Evolutionary conservation across 2,113 vertebrate genomes (phyloP), one percentile per base, ranked within the genome.

Genomic region (Nansenia antarctica): DNA sequence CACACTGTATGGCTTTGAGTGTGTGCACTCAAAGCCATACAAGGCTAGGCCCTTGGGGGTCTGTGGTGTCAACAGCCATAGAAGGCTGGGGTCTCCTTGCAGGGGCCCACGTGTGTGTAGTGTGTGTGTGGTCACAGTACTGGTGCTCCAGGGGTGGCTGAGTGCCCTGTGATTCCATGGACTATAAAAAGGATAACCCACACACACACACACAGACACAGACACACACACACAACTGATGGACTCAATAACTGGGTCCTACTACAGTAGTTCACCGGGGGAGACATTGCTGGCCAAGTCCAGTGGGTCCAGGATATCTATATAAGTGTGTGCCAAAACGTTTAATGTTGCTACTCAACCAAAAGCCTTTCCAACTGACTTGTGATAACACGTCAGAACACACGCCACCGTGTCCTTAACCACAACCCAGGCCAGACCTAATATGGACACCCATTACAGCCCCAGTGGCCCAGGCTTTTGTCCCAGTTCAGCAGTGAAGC

Each of bases 11-110:
- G n/a, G n/a, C n/a, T n/a, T n/a, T n/a, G n/a, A n/a, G n/a, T n/a
- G n/a, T n/a, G n/a, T n/a, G n/a, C n/a, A n/a, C n/a, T n/a, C n/a
- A n/a, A n/a, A n/a, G n/a, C n/a, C n/a, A n/a, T 0, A 18, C 14
- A 47, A 32, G 64, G 58, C 12, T 64, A 9, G 27, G 35, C 49
- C 67, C 67, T 45, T 30, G 55, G 47, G 72, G 70, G 60, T 34
- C 57, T 29, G 42, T 67, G 73, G 32, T 72, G 74, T 72, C 30
- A 65, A 70, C 57, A 73, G 27, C 89, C 86, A 89, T 87, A 91
- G 83, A 91, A 87, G 90, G 90, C 71, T 79, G 75, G 79, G 76
- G 79, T 82, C 84, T 76, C 59, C 52, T 55, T 39, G 64, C 62
- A 67, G 37, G 37, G 78, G 71, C 65, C 69, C 55, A 31, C n/a